Percentiles rank a stretch among this genome's conserved stretches.
Conservation (phyloP, 2,888 invertebrate genomes). For the Spodoptera picta region DNA sequence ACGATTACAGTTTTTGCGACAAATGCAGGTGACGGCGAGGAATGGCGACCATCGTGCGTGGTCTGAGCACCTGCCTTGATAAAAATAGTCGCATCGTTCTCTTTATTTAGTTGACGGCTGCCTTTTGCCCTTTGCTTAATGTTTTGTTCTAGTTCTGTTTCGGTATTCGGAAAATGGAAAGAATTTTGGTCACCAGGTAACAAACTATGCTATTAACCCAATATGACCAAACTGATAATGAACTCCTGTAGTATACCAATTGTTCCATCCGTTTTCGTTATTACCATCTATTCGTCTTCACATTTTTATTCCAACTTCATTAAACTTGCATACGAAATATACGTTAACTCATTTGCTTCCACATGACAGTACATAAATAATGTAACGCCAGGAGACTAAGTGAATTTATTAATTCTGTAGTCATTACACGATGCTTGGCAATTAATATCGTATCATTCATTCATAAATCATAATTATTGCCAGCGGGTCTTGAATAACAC, state of each 20-base stretch:
- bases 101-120: slow-evolving; percentile 34
- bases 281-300: too few relatives aligned
- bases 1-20: slow-evolving; percentile 73
- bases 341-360: neutral
- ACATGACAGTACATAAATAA: neutral
- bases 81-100: slow-evolving; percentile 42
- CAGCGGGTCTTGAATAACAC: slow-evolving; percentile 21
- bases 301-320: too few relatives aligned
- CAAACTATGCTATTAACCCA: neutral
- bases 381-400: neutral
- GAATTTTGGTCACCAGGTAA: neutral
- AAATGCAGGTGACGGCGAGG: slow-evolving; percentile 57
- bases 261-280: too few relatives aligned
- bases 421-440: slow-evolving; percentile 2
- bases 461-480: slow-evolving; percentile 12
- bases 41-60: slow-evolving; percentile 49
- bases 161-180: neutral
- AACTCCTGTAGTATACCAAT: too few relatives aligned
- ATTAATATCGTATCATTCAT: slow-evolving; percentile 36
- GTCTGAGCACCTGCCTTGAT: slow-evolving; percentile 61
- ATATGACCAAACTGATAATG: too few relatives aligned
- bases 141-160: slow-evolving; percentile 25
- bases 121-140: slow-evolving; percentile 20
- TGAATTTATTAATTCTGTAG: slow-evolving; percentile 7
- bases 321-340: too few relatives aligned